A percentile compares a stretch with the other conserved stretches of the same genome.
phyloP scores from a whole-genome alignment of 1,140 invertebrate species.

The Hyles euphorbiae region DNA sequence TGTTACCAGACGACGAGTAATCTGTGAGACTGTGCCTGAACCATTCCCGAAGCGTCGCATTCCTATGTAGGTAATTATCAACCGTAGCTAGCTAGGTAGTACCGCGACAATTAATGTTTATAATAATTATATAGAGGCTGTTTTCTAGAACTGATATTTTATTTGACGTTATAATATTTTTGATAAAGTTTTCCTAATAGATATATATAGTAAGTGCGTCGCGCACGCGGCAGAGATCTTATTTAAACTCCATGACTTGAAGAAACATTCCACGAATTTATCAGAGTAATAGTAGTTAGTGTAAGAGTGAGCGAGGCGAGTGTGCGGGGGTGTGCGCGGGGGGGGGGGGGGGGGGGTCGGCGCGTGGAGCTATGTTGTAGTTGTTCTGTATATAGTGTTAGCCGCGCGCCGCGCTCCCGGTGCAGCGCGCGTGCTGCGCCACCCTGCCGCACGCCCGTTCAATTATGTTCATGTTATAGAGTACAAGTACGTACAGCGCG shows the following conservation, averaged over 20 bases:
- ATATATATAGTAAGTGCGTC: not conserved
- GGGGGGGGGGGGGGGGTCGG: no score
- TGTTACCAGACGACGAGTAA: slow-evolving; percentile 49
- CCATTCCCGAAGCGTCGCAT: slow-evolving; percentile 38
- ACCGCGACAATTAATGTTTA: slow-evolving; percentile 6
- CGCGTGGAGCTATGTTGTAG: no score
- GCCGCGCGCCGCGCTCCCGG: no score
- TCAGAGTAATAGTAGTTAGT: slow-evolving; percentile 5
- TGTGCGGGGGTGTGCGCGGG: no score
- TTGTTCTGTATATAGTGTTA: no score
- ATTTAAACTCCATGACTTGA: slow-evolving; percentile 56
- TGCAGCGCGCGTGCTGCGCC: no score
- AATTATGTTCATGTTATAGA: no score
- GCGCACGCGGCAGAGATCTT: slow-evolving; percentile 4
- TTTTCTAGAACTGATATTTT: slow-evolving; percentile 15
- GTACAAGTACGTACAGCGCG: no score
- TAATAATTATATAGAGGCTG: slow-evolving; percentile 3
- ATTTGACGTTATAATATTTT: slow-evolving; percentile 11
- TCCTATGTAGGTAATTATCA: slow-evolving; percentile 33
- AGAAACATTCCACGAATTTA: slow-evolving; percentile 53
- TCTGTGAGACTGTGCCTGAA: slow-evolving; percentile 39
- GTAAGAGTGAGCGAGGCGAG: not conserved
- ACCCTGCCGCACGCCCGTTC: no score
- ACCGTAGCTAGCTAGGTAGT: no score
- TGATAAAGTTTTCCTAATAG: not conserved